These are phyloP conservation scores for Onychomys torridus DNA, from an alignment of 2,797 vertebrate genomes.

Conservation along the genomic window DNA sequence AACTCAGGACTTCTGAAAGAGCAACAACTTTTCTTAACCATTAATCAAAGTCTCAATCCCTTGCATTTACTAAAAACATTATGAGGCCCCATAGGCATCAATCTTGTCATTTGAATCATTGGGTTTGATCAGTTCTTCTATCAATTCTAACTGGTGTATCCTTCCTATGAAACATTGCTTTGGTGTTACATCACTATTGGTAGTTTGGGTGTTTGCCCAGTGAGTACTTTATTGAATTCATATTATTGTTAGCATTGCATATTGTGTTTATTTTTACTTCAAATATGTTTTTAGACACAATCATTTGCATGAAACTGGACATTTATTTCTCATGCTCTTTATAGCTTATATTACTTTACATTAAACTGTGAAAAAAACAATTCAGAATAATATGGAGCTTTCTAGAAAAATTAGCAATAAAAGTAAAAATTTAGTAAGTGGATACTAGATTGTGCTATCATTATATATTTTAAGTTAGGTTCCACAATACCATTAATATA, in stretches of 20 bases:
- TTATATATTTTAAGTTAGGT: neutral
- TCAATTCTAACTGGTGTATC: neutral
- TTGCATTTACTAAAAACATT: neutral
- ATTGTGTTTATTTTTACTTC: conserved; percentile 42
- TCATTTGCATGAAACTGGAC: neutral
- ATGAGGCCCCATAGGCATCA: neutral
- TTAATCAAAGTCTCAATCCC: neutral
- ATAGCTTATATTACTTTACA: neutral
- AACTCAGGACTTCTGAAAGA: neutral
- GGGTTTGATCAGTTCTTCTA: neutral
- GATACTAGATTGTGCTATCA: neutral
- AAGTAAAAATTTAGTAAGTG: neutral
- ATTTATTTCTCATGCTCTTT: neutral
- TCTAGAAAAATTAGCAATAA: neutral
- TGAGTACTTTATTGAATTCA: conserved; percentile 41
- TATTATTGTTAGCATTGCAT: neutral
- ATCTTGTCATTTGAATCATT: neutral
- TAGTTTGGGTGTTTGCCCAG: neutral
- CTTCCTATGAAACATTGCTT: neutral
- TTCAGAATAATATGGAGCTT: neutral
- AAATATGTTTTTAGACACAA: neutral
- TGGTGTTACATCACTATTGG: neutral
- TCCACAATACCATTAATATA: neutral
- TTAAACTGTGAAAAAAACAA: neutral
- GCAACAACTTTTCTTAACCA: neutral